Conservation (phyloP, 2,797 vertebrate genomes). For the Amniataba percoides region DNA sequence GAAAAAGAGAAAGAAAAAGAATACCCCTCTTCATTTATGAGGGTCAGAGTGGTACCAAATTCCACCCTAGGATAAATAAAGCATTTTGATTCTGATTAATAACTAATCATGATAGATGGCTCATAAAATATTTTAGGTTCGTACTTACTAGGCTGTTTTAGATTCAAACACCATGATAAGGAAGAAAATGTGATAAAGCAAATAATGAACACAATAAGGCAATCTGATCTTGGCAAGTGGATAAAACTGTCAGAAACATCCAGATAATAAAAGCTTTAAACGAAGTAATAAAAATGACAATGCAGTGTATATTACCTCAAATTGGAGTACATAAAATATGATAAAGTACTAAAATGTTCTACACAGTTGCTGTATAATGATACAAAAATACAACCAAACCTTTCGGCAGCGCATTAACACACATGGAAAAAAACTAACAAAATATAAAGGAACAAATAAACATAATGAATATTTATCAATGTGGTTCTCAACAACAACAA, state of each 20-base stretch:
- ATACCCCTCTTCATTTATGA: no score
- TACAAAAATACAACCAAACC: constrained; percentile 66
- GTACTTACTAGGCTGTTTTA: not conserved
- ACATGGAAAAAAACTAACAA: constrained; percentile 15
- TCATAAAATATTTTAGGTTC: not conserved
- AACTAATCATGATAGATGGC: not conserved
- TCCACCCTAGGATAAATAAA: no score
- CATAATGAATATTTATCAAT: constrained; percentile 28
- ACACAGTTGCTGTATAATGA: constrained; percentile 47
- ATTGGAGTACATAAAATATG: constrained; percentile 44
- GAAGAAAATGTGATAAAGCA: not conserved
- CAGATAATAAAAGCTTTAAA: constrained; percentile 39
- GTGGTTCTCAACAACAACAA: constrained; percentile 14
- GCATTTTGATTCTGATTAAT: no score
- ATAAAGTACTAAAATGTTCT: constrained; percentile 52
- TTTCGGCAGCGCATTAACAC: constrained; percentile 41
- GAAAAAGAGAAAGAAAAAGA: no score
- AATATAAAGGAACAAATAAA: constrained; percentile 11
- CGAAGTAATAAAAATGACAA: constrained; percentile 27
- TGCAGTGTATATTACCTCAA: constrained; percentile 44
- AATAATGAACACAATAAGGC: constrained; percentile 44
- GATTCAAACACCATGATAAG: not conserved
- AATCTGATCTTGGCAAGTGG: constrained; percentile 30
- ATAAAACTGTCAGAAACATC: constrained; percentile 38
- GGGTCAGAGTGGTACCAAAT: no score